Evolutionary conservation across 2,113 vertebrate genomes (phyloP), one percentile per base, ranked within the genome.

Genomic region (Oncorhynchus gorbuscha): DNA sequence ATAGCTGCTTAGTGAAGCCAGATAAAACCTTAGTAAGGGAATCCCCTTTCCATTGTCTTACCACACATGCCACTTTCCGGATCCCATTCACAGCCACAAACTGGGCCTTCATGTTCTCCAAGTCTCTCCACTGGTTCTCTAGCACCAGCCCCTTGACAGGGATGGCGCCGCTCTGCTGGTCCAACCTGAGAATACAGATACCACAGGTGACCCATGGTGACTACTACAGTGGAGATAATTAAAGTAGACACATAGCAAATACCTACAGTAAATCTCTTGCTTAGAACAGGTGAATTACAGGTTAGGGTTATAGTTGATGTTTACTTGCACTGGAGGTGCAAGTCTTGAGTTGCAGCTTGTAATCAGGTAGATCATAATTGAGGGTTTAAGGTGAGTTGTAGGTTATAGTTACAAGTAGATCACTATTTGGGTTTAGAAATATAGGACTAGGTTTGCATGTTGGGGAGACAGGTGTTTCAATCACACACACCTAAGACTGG

Each of bases 91-190:
- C 98, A 65, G 96, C 95, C 45, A 98, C 95, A 79, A 96, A 98
- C 81, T 98, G 96, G 13, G 97, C 98, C 84, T 97, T 99, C 96
- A 99, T 99, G 76, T 96, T 98, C 78, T 99, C 98, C 84, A 99
- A 90, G 13, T 96, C 88, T 26, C 98, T 91, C 94, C 97, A 97
- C 80, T 99, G 97, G 87, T 91, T 96, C 82, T 97, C 97, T 74
- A 97, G 84, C 58, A 93, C 80, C 81, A 98, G 81, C 26, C 86
- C 86, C 1, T 92, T 90, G 1, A 92, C 94, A 0, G 96, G 89
- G 72, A 99, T 95, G 39, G 91, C 78, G 5, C 78, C 4, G 3
- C 74, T 87, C 83, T 95, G 97, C 77, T 98, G 94, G 85, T 98
- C 97, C 35, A 99, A 85, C 84, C 98, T 99, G 84, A 66, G 69